Evolutionary conservation across 1,140 invertebrate genomes (phyloP).

Genomic region (Polypedilum vanderplanki): DNA sequence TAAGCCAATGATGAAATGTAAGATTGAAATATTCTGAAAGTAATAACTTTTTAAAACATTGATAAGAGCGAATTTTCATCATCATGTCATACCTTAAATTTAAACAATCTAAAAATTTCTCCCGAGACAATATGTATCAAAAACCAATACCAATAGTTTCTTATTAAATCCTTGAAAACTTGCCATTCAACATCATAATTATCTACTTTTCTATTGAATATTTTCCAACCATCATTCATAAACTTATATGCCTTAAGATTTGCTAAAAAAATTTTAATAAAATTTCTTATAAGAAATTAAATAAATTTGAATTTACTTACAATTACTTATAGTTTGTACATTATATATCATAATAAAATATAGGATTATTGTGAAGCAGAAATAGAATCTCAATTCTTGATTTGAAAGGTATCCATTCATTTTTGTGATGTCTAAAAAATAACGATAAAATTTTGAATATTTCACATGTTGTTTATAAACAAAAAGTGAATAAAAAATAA

Average conservation of each 20-base stretch:
- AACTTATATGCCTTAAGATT: not conserved
- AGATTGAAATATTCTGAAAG: not conserved
- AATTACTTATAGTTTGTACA: slow-evolving; percentile 12
- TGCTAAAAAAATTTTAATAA: slow-evolving; percentile 33
- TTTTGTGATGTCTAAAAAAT: not conserved
- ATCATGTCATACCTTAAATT: slow-evolving; percentile 37
- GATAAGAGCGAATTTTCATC: too few relatives aligned
- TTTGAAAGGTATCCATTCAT: slow-evolving; percentile 24
- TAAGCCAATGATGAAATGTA: not conserved
- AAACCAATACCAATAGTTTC: slow-evolving; percentile 43
- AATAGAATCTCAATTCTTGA: slow-evolving; percentile 11
- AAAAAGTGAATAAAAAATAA: not conserved
- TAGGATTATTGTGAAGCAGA: not conserved
- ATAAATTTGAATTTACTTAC: slow-evolving; percentile 2
- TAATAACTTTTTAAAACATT: not conserved
- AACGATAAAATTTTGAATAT: not conserved
- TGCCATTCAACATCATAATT: slow-evolving; percentile 51
- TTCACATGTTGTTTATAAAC: not conserved
- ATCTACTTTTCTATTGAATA: slow-evolving; percentile 46
- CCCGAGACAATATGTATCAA: slow-evolving; percentile 42
- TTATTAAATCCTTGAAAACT: slow-evolving; percentile 44
- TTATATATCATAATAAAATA: slow-evolving; percentile 13
- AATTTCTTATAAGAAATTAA: slow-evolving; percentile 11
- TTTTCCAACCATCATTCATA: slow-evolving; percentile 42
- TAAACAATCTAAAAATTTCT: slow-evolving; percentile 42